Percentiles rank a stretch among this genome's conserved stretches.
Evolutionary conservation across 1,140 invertebrate genomes (phyloP).

Genomic region (Archegozetes longisetosus): DNA sequence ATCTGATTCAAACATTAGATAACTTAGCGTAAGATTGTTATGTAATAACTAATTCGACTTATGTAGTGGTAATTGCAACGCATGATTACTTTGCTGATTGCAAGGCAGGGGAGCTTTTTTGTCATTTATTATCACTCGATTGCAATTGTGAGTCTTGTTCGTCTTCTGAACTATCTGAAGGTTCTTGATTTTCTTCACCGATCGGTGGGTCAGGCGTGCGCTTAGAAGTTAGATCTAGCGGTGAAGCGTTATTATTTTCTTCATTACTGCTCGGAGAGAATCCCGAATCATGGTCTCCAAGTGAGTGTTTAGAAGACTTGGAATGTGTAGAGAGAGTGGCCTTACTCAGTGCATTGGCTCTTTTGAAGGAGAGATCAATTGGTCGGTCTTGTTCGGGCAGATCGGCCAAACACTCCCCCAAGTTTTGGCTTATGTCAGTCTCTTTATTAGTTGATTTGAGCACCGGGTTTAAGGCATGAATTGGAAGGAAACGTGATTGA

Average conservation of each 20-base stretch:
- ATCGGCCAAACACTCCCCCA: conserved; percentile 8
- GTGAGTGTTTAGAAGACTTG: conserved; percentile 1
- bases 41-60: too few relatives aligned
- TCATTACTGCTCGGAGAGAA: conserved; percentile 17
- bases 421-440: neutral
- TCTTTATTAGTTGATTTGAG: conserved; percentile 3
- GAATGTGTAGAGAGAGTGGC: neutral
- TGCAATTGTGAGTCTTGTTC: too few relatives aligned
- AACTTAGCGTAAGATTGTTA: too few relatives aligned
- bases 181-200: neutral
- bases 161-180: too few relatives aligned
- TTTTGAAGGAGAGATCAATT: conserved; percentile 24
- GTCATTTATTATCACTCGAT: too few relatives aligned
- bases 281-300: conserved; percentile 16
- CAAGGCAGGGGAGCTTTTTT: too few relatives aligned
- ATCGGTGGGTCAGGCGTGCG: neutral
- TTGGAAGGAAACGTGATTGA: neutral
- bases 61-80: too few relatives aligned
- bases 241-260: conserved; percentile 14
- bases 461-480: conserved; percentile 4
- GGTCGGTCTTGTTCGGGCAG: conserved; percentile 25
- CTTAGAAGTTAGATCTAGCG: conserved; percentile 14
- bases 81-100: too few relatives aligned
- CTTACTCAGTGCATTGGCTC: neutral
- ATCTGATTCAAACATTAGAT: too few relatives aligned